Evolutionary conservation across 2,797 vertebrate species (phyloP).

Genomic region (Picus viridis): DNA sequence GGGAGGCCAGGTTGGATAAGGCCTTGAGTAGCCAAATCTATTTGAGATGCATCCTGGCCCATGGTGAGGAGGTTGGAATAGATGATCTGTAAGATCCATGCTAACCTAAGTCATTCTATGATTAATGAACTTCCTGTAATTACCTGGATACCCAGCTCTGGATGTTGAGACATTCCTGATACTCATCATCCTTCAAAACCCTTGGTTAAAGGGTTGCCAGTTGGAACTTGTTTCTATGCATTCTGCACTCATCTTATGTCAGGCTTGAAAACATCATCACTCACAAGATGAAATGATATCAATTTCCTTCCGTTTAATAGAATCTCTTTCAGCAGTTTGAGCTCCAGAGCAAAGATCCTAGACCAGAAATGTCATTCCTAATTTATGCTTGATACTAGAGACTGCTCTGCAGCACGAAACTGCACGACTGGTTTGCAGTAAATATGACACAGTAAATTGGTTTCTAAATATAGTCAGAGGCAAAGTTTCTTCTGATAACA

Average conservation of each 20-base stretch:
- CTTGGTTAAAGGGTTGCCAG: background rate
- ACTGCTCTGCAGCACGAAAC: conserved; percentile 65
- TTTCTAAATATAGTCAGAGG: conserved; percentile 71
- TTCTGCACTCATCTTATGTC: background rate
- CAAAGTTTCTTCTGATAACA: conserved; percentile 46
- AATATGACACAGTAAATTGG: conserved; percentile 61
- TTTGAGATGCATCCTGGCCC: no score
- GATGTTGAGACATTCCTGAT: background rate
- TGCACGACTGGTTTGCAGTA: conserved; percentile 67
- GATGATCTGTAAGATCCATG: no score
- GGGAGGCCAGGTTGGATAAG: no score
- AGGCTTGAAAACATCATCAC: conserved; percentile 16
- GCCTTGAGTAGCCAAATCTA: no score
- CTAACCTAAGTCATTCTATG: no score
- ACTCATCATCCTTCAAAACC: background rate
- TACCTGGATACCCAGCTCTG: background rate
- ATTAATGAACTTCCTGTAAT: background rate
- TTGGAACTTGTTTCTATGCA: conserved; percentile 15
- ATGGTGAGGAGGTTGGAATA: no score
- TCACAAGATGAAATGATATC: conserved; percentile 23
- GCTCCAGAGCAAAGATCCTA: conserved; percentile 35
- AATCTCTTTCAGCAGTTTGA: background rate
- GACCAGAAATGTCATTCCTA: conserved; percentile 46
- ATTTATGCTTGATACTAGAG: conserved; percentile 63
- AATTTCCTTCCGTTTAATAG: conserved; percentile 39